phyloP scores from a whole-genome alignment of 2,888 invertebrate species.

The Lordiphosa fenestrarum region DNA sequence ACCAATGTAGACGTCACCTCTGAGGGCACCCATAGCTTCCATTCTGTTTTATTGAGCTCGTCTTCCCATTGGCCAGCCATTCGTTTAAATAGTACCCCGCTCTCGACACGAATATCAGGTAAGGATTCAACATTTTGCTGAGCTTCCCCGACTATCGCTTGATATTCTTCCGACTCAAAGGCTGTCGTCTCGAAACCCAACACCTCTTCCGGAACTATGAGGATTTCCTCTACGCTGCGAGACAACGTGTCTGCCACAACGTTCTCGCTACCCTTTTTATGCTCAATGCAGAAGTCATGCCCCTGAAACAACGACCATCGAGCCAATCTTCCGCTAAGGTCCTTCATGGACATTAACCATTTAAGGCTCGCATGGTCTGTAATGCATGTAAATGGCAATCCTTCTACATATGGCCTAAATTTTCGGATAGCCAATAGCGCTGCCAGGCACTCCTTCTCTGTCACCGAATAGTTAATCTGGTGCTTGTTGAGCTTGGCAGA shows the following conservation, averaged over 20 bases:
- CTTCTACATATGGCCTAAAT: background rate
- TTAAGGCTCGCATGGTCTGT: slow-evolving; percentile 1
- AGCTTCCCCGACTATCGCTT: no score
- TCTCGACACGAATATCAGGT: no score
- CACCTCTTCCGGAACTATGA: background rate
- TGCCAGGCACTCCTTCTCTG: slow-evolving; percentile 3
- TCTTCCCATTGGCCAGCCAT: no score
- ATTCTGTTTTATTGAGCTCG: no score
- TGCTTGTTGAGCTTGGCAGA: slow-evolving; percentile 5
- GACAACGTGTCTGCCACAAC: slow-evolving; percentile 1
- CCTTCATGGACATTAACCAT: no score
- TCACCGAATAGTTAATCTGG: slow-evolving; percentile 1
- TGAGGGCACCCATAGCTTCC: no score
- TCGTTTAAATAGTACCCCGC: no score
- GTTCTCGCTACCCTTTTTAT: background rate
- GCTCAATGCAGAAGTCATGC: slow-evolving; percentile 1
- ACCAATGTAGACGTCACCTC: no score
- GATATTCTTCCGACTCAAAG: no score
- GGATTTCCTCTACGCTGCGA: background rate
- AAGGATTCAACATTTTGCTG: no score
- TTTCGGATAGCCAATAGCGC: background rate
- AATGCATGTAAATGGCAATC: background rate
- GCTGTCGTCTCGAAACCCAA: background rate
- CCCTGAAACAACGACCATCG: slow-evolving; percentile 1
- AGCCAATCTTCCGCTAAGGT: no score